A percentile compares a stretch with the other conserved stretches of the same genome.
Conservation (phyloP, 2,113 vertebrate genomes). For the Rhineura floridana region DNA sequence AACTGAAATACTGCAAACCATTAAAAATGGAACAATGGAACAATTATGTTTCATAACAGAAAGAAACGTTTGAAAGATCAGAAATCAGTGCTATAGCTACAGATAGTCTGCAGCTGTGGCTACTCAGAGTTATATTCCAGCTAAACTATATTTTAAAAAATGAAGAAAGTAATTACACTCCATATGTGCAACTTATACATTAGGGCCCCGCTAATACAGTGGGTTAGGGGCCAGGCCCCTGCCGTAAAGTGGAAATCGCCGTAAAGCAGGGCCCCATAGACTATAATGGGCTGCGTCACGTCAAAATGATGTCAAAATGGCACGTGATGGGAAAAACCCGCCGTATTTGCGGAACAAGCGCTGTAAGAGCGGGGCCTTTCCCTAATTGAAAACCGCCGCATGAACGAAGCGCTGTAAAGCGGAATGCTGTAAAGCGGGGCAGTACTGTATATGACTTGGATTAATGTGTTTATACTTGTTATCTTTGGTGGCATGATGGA, state of each 20-base stretch:
- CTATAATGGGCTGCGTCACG: no score
- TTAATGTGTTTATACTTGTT: slow-evolving; percentile 71
- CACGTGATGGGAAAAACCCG: no score
- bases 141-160: slow-evolving; percentile 60
- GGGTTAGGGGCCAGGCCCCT: no score
- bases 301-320: no score
- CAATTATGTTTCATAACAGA: not conserved
- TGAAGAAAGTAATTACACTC: slow-evolving; percentile 51
- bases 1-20: not conserved
- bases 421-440: no score
- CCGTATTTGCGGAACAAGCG: no score
- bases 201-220: no score
- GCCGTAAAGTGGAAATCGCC: no score
- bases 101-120: slow-evolving; percentile 5
- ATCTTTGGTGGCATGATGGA: slow-evolving; percentile 39
- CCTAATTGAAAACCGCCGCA: no score
- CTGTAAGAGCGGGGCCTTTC: no score
- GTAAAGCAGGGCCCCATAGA: no score
- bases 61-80: not conserved
- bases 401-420: no score
- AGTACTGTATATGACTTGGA: slow-evolving; percentile 53
- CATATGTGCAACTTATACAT: slow-evolving; percentile 58
- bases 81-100: slow-evolving; percentile 23
- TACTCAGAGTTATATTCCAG: slow-evolving; percentile 15
- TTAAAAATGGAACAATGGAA: not conserved